Evolutionary conservation across 2,888 invertebrate species (phyloP).

Genomic region (Aporophyla nigra): DNA sequence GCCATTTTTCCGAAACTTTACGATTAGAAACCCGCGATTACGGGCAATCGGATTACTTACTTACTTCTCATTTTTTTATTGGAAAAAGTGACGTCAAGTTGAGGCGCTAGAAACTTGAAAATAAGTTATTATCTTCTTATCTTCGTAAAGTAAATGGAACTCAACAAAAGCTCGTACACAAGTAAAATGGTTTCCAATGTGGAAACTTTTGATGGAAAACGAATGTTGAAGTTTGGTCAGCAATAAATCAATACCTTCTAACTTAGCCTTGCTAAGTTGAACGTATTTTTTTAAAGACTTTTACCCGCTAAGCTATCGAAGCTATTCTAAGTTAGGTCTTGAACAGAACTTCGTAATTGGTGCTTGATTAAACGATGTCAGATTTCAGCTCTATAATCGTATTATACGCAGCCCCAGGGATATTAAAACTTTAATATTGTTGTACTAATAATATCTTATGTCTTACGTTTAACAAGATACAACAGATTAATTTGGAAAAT

Average conservation of each 20-base stretch:
- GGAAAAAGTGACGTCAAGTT: constrained; percentile 44
- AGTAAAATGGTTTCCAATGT: constrained; percentile 68
- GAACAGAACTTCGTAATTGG: constrained; percentile 48
- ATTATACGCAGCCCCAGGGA: constrained; percentile 30
- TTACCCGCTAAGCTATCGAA: constrained; percentile 16
- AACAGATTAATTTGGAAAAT: constrained; percentile 31
- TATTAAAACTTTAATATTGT: constrained; percentile 38
- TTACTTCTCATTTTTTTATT: constrained; percentile 21
- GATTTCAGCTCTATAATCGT: constrained; percentile 28
- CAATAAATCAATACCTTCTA: constrained; percentile 60
- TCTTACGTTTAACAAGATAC: constrained; percentile 24
- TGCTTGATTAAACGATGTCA: constrained; percentile 44
- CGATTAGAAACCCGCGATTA: constrained; percentile 36
- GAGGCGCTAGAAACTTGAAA: constrained; percentile 62
- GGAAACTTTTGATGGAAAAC: constrained; percentile 73
- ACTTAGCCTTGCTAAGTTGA: constrained; percentile 15
- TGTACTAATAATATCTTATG: constrained; percentile 30
- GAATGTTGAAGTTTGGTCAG: constrained; percentile 66
- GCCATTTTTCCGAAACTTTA: constrained; percentile 7
- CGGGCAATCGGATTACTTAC: constrained; percentile 35
- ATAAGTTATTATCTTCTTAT: constrained; percentile 68
- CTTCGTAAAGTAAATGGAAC: constrained; percentile 57
- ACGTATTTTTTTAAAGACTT: constrained; percentile 10
- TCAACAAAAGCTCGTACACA: constrained; percentile 57
- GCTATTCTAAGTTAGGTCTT: constrained; percentile 10